phyloP scores from a whole-genome alignment of 2,113 vertebrate genomes.

The Steatornis caripensis region DNA sequence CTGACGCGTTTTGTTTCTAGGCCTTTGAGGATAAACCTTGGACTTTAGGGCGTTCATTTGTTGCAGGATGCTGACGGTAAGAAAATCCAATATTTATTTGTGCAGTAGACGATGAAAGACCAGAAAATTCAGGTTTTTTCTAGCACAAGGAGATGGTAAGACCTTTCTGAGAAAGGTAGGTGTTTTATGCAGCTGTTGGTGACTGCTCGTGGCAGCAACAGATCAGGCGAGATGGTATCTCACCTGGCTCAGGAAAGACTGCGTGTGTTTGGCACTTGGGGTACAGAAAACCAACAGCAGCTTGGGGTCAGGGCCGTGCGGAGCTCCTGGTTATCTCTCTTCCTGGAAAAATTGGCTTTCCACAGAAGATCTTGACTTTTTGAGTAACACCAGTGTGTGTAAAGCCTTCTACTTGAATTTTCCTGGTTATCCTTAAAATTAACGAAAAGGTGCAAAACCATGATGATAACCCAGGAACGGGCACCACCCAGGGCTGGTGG shows the following conservation, averaged over 20 bases:
- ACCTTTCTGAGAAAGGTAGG: background rate
- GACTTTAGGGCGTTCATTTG: background rate
- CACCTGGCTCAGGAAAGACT: background rate
- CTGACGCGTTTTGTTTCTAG: background rate
- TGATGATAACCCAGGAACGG: background rate
- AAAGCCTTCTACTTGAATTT: background rate
- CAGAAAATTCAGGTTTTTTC: background rate
- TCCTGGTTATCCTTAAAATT: background rate
- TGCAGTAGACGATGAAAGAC: background rate
- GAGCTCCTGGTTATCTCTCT: background rate
- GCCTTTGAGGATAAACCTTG: background rate
- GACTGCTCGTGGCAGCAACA: background rate
- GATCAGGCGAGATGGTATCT: background rate
- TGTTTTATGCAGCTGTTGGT: background rate
- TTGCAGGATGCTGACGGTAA: background rate
- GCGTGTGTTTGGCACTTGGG: background rate
- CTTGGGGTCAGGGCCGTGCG: background rate
- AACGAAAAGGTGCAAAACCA: background rate
- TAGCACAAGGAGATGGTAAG: background rate
- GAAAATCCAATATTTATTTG: background rate
- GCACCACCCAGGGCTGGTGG: background rate
- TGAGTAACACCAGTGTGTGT: fast-evolving
- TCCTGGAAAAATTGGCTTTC: background rate
- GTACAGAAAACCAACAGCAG: background rate
- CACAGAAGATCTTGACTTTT: background rate